phyloP scores from a whole-genome alignment of 2,797 vertebrate species.

The Gymnothorax javanicus region DNA sequence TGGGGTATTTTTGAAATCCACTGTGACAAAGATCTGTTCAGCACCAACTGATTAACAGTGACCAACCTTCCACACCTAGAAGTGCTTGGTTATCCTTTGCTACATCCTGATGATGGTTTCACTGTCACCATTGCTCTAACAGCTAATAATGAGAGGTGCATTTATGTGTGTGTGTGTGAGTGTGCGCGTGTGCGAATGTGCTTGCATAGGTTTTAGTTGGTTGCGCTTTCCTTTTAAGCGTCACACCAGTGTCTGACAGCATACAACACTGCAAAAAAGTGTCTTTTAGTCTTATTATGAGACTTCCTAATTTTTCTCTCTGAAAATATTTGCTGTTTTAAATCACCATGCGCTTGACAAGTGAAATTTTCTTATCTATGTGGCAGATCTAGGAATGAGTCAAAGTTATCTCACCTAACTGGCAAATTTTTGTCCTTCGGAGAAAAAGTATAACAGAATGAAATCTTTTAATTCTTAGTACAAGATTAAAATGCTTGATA shows the following conservation, averaged over 20 bases:
- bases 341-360: too few relatives aligned
- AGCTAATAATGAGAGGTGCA: conserved; percentile 66
- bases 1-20: conserved; percentile 16
- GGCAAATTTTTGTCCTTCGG: too few relatives aligned
- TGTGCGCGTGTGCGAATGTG: not conserved
- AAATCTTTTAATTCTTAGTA: too few relatives aligned
- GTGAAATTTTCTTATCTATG: too few relatives aligned
- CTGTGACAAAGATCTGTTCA: conserved; percentile 61
- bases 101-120: conserved; percentile 59
- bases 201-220: not conserved
- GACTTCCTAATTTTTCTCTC: too few relatives aligned
- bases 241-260: not conserved
- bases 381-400: too few relatives aligned
- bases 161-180: not conserved
- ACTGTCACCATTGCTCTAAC: conserved; percentile 61
- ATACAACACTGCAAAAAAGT: not conserved
- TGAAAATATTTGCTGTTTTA: too few relatives aligned
- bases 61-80: conserved; percentile 62
- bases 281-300: too few relatives aligned
- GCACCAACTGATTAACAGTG: conserved; percentile 71
- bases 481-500: too few relatives aligned
- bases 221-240: not conserved
- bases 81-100: conserved; percentile 64
- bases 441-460: too few relatives aligned
- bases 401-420: too few relatives aligned